Evolutionary conservation across 1,140 invertebrate species (phyloP), one percentile per base, ranked within the genome.

Genomic region (Drosophila biarmipes): DNA sequence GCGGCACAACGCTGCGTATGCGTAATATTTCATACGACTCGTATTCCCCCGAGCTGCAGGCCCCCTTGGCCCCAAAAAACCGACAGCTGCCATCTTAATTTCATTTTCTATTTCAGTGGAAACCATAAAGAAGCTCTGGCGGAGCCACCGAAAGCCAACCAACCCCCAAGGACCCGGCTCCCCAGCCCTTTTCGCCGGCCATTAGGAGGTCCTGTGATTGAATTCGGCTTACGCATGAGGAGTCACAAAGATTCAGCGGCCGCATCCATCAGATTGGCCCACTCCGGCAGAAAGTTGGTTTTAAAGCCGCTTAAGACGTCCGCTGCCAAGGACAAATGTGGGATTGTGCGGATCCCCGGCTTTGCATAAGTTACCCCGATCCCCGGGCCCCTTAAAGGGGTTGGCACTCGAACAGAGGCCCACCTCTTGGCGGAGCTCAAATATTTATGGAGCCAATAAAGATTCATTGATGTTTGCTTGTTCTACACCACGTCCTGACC

Each of bases 361-460:
- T 89, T 79, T 84, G 75, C 78, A 79, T 87, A 75, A 59, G 53
- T 54, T 40, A 59, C 55, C 21, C 42, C 40, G 35, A 35, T 37
- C 58, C 21, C 17, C 19, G 19, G 19, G 21, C 24, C 24, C 43
- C 57, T 74, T 46, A 54, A 54, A 34, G 35, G 40, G 17, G 17
- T n/a, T 19, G 31, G 40, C 31, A n/a, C 6, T 12, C 0, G 21
- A 58, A 19, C 14, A 40, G 17, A 45, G n/a, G 59, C 24, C 15
- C 29, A 2, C 24, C 19, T 40, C 29, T 37, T 37, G 42, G 17
- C n/a, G 14, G 34, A 27, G 48, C 8, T 24, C 75, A 89, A 84
- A 89, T 89, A 87, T 87, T 87, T 89, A 76, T 72, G 67, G 74
- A 82, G 43, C 66, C 76, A 89, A 87, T 87, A 89, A 89, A 73